Conservation (phyloP, 2,113 vertebrate genomes). For the Onychostoma macrolepis region DNA sequence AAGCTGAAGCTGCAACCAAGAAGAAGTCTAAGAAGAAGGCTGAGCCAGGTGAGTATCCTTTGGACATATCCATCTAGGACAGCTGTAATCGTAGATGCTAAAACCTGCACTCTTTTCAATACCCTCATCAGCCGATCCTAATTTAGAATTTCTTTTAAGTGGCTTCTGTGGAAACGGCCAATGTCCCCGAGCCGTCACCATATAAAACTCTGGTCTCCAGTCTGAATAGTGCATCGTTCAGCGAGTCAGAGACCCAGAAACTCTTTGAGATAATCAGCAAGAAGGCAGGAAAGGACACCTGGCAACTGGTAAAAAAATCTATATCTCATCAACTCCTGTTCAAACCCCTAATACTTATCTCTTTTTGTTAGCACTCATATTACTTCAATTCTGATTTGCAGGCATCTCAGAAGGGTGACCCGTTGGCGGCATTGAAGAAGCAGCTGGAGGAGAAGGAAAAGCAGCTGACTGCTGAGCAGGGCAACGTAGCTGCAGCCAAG, state of each 20-base stretch:
- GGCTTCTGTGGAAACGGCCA: slow-evolving; percentile 55
- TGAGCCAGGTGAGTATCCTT: slow-evolving; percentile 73
- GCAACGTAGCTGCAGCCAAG: slow-evolving; percentile 73
- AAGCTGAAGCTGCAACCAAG: slow-evolving; percentile 76
- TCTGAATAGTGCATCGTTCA: slow-evolving; percentile 80
- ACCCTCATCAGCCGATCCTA: not conserved
- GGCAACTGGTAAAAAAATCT: slow-evolving; percentile 78
- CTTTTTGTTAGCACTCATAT: not conserved
- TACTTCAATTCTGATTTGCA: slow-evolving; percentile 46
- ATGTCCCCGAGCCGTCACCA: slow-evolving; percentile 76
- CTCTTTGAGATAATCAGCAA: slow-evolving; percentile 85
- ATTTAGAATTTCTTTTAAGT: not conserved
- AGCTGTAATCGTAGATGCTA: not conserved
- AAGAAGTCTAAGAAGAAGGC: slow-evolving; percentile 86
- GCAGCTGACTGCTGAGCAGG: slow-evolving; percentile 79
- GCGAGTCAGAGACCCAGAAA: slow-evolving; percentile 79
- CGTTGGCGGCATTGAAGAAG: slow-evolving; percentile 78
- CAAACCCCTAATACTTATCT: not conserved
- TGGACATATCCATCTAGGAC: not conserved
- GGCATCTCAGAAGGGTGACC: slow-evolving; percentile 86
- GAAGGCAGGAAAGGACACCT: slow-evolving; percentile 81
- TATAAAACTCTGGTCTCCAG: slow-evolving; percentile 82
- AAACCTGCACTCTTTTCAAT: not conserved
- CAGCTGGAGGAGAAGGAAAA: slow-evolving; percentile 90
- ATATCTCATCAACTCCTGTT: not conserved